A percentile compares a stretch with the other conserved stretches of the same genome.
Conservation (phyloP, 2,888 invertebrate species). For the Willowsia nigromaculata region DNA sequence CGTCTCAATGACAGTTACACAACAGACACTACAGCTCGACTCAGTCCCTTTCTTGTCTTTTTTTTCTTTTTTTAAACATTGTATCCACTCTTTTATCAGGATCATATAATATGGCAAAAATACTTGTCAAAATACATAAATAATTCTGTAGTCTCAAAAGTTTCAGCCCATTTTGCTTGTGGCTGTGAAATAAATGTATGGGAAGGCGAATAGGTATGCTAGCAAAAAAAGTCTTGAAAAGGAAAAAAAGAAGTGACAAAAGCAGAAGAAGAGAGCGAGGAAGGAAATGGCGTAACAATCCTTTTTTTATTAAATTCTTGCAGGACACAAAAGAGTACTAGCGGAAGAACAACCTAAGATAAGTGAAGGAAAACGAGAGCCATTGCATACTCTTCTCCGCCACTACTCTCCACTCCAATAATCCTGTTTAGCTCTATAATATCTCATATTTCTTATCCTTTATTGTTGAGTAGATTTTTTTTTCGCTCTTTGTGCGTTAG, state of each 20-base stretch:
- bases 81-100: neutral
- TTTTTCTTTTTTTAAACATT: neutral
- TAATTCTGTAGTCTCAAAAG: neutral
- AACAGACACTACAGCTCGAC: neutral
- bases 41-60: neutral
- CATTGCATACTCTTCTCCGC: neutral
- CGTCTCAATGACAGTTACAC: conserved; percentile 32
- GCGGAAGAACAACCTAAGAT: neutral
- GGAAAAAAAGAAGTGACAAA: conserved; percentile 27
- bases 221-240: neutral
- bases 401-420: neutral
- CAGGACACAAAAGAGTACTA: neutral
- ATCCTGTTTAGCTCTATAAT: conserved; percentile 2
- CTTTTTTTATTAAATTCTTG: conserved; percentile 35
- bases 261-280: conserved; percentile 1
- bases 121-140: neutral
- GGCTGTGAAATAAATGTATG: neutral
- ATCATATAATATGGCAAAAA: conserved; percentile 10
- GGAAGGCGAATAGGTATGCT: neutral
- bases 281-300: conserved; percentile 39
- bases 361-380: neutral
- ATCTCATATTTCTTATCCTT: neutral
- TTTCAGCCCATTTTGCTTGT: neutral
- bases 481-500: neutral
- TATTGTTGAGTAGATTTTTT: neutral